A percentile compares a stretch with the other conserved stretches of the same genome.
These are phyloP conservation scores for Acleris emargana DNA, from an alignment of 2,888 invertebrate genomes.

Conservation along the genomic window DNA sequence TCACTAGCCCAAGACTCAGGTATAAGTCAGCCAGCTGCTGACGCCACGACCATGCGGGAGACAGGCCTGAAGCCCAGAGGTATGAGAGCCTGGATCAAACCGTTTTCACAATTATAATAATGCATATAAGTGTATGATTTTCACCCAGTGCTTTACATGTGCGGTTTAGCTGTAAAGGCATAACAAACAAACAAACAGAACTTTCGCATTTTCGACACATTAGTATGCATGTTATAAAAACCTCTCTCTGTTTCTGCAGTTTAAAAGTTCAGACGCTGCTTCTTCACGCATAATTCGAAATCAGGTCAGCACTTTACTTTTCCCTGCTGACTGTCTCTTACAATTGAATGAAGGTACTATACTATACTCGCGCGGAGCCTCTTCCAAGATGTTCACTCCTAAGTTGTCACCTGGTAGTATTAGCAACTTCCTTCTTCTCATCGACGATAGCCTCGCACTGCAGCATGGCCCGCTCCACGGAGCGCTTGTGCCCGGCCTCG, in stretches of 20 bases:
- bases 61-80: conserved; percentile 88
- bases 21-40: conserved; percentile 91
- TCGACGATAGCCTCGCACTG: conserved; percentile 93
- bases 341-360: no score
- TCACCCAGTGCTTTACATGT: neutral
- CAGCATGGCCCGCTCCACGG: conserved; percentile 93
- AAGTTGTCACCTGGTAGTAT: conserved; percentile 57
- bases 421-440: conserved; percentile 60
- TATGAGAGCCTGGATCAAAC: conserved; percentile 77
- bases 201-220: no score
- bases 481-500: conserved; percentile 90
- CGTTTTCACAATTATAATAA: neutral
- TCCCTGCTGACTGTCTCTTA: no score
- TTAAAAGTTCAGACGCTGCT: no score
- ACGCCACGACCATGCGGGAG: conserved; percentile 90
- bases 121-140: neutral
- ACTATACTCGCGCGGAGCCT: no score
- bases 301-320: no score
- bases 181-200: no score
- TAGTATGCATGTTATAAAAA: no score
- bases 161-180: no score
- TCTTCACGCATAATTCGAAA: no score
- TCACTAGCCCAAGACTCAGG: conserved; percentile 91
- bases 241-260: no score
- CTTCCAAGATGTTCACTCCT: no score